Evolutionary conservation across 2,797 vertebrate species (phyloP).

Genomic region (Meriones psammophilus): DNA sequence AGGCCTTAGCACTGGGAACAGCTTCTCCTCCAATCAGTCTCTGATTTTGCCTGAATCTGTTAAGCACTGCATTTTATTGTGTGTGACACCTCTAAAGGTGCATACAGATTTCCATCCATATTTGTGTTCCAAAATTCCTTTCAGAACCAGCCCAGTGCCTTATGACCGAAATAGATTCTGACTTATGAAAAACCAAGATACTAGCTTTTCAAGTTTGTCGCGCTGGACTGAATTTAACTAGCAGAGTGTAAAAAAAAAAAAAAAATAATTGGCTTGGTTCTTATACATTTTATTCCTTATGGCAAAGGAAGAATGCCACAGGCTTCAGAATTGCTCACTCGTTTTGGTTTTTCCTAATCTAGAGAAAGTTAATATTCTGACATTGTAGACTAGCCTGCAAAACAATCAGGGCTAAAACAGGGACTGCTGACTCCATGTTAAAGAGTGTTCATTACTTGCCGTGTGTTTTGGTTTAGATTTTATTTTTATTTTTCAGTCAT

Average conservation of each 20-base stretch:
- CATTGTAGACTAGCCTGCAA: slow-evolving; percentile 36
- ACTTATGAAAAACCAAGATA: slow-evolving; percentile 46
- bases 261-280: slow-evolving; percentile 55
- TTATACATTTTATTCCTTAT: slow-evolving; percentile 63
- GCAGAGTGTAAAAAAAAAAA: slow-evolving; percentile 45
- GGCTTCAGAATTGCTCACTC: slow-evolving; percentile 41
- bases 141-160: slow-evolving; percentile 7
- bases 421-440: background rate
- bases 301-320: slow-evolving; percentile 39
- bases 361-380: slow-evolving; percentile 15
- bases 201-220: slow-evolving; percentile 52
- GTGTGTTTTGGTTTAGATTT: background rate
- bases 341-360: background rate
- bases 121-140: slow-evolving; percentile 43
- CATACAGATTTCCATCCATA: slow-evolving; percentile 23
- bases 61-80: background rate
- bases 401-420: background rate
- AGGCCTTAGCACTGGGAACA: background rate
- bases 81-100: background rate
- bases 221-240: slow-evolving; percentile 70
- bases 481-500: background rate
- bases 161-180: slow-evolving; percentile 55
- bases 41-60: background rate
- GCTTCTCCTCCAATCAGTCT: background rate
- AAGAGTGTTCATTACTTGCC: background rate